A percentile compares a stretch with the other conserved stretches of the same genome.
Conservation (phyloP, 30 jellyfish, hydroid and myxozoan genomes). For the Sanderia malayensis region DNA sequence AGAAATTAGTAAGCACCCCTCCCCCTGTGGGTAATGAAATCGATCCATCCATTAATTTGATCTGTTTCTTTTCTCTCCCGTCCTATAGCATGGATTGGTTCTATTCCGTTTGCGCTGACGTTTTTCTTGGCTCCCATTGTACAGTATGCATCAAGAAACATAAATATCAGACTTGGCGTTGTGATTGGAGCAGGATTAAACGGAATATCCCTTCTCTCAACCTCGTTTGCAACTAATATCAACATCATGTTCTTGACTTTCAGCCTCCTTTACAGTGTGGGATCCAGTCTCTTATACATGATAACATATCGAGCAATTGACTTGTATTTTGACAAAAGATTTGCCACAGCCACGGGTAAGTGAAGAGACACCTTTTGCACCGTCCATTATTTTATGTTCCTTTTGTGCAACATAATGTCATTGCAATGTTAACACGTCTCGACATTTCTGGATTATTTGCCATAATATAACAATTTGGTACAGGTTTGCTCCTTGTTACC, state of each 20-base stretch:
- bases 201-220: not conserved
- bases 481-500: not conserved
- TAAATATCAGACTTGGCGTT: not conserved
- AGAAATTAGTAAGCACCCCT: no score
- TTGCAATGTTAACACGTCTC: not conserved
- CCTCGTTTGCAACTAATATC: not conserved
- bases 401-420: not conserved
- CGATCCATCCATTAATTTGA: no score
- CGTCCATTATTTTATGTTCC: not conserved
- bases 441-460: not conserved
- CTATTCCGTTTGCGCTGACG: not conserved
- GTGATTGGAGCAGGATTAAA: not conserved
- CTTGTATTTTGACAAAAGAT: not conserved
- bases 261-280: not conserved
- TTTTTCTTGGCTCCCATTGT: not conserved
- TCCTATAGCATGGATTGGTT: not conserved
- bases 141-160: not conserved
- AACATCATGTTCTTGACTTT: not conserved
- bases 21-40: no score
- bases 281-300: not conserved
- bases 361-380: no score
- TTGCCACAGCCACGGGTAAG: not conserved
- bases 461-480: not conserved
- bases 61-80: no score
- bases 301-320: not conserved